These are phyloP conservation scores for Eucriotettix oculatus DNA, from an alignment of 2,888 invertebrate species.

Conservation along the genomic window DNA sequence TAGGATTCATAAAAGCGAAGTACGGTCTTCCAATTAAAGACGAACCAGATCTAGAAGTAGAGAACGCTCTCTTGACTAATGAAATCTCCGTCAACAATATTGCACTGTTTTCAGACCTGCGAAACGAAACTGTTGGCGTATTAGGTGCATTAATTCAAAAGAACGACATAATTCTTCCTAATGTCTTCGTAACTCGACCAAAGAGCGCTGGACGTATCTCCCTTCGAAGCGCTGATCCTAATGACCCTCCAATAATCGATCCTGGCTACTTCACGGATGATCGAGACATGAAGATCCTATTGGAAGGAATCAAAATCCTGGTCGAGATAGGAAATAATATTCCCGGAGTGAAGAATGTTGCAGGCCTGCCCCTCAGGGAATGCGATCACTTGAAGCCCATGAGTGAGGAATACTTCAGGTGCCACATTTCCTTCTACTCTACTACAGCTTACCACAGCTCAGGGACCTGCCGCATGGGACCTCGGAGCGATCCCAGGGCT, in stretches of 20 bases:
- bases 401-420: constrained; percentile 35
- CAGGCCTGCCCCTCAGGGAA: constrained; percentile 36
- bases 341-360: too few relatives aligned
- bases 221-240: constrained; percentile 35
- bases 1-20: constrained; percentile 37
- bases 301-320: constrained; percentile 31
- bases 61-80: constrained; percentile 23
- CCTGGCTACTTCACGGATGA: constrained; percentile 42
- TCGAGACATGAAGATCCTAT: constrained; percentile 34
- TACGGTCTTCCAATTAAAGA: constrained; percentile 15
- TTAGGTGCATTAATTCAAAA: background rate
- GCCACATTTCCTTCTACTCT: constrained; percentile 26
- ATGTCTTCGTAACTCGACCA: constrained; percentile 26
- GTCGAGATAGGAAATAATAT: constrained; percentile 17
- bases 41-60: constrained; percentile 37
- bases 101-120: background rate
- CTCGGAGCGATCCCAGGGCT: constrained; percentile 2
- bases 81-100: constrained; percentile 9
- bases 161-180: background rate
- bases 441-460: constrained; percentile 9
- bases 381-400: constrained; percentile 35
- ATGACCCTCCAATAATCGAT: constrained; percentile 39
- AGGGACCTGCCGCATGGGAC: constrained; percentile 11
- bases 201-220: constrained; percentile 37
- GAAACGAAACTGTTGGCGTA: background rate